Base-by-base conservation (phyloP, 2,888 invertebrate species). In the Scelioninae gen. 1 region DNA sequence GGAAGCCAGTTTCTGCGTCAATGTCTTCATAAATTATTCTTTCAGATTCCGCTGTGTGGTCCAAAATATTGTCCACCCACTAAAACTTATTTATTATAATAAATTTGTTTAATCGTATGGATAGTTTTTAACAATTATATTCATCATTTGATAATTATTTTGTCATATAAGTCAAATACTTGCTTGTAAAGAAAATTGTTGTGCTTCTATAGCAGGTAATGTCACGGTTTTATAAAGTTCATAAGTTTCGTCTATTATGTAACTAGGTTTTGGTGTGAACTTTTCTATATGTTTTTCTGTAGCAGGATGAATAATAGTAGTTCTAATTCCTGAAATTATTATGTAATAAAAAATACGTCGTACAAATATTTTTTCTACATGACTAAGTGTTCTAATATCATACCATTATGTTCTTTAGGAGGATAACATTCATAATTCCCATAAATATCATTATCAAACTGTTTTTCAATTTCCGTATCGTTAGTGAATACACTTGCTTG, bases 51-150 rank as follows among this genome's bases (percentile, higher is more conserved):
- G 96, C 95, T 91, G 96, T 97, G 88, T 98, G 97, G 72, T 98
- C 96, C 66, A 99, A 92, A 83, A 99, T 98, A 92, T 99, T 99
- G 92, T 97, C 96, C 0, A 99, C 96, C 99, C 99, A 99, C 97
- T 98, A 93, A 34, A 56, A 71, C 31, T n/a, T 32, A 56, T 7
- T 23, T 45, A 60, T 87, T 84, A 87, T 93, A 10, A 71, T 29
- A 85, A 38, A 38, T 2, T 23, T 23, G 1, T 23, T 23, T 23
- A 23, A 23, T 23, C 4, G 23, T 23, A 23, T 23, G 4, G 4
- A 23, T 23, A 23, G 1, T 23, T 23, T 23, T 23, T 23, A n/a
- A 23, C 23, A 23, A 23, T 23, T 23, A 4, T 23, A 2, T 23
- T 23, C 2, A 23, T 23, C 4, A 23, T 23, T 23, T 23, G 4